Evolutionary conservation across 2,797 vertebrate genomes (phyloP).

Genomic region (Phoxinus dragarum): DNA sequence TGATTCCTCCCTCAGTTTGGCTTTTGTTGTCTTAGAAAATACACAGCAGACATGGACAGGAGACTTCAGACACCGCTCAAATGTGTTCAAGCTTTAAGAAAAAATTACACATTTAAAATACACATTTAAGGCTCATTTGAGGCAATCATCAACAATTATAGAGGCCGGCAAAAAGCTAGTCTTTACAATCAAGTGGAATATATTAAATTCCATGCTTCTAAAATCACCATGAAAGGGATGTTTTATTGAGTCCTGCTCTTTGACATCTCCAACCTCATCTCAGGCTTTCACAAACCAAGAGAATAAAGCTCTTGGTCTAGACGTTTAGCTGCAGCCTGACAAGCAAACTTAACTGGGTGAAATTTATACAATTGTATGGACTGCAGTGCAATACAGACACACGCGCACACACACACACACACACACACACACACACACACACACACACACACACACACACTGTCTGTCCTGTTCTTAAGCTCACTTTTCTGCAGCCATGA

Average conservation of each 20-base stretch:
- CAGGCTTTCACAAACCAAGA: background rate
- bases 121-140: conserved; percentile 67
- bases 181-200: conserved; percentile 60
- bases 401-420: background rate
- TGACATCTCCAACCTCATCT: conserved; percentile 12
- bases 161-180: conserved; percentile 67
- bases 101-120: conserved; percentile 61
- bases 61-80: conserved; percentile 64
- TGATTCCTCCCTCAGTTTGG: conserved; percentile 16
- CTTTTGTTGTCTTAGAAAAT: conserved; percentile 42
- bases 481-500: conserved; percentile 61
- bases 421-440: background rate
- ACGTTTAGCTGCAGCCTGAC: background rate
- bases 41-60: background rate
- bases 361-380: conserved; percentile 18
- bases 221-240: conserved; percentile 47
- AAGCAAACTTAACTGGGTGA: conserved; percentile 19
- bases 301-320: background rate
- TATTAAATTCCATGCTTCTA: conserved; percentile 67
- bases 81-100: conserved; percentile 69
- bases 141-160: conserved; percentile 75
- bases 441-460: background rate
- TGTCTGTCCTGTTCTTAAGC: conserved; percentile 34
- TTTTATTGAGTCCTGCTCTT: conserved; percentile 12
- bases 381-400: background rate